phyloP scores from a whole-genome alignment of 2,113 vertebrate species.

The Hyperopisus bebe region DNA sequence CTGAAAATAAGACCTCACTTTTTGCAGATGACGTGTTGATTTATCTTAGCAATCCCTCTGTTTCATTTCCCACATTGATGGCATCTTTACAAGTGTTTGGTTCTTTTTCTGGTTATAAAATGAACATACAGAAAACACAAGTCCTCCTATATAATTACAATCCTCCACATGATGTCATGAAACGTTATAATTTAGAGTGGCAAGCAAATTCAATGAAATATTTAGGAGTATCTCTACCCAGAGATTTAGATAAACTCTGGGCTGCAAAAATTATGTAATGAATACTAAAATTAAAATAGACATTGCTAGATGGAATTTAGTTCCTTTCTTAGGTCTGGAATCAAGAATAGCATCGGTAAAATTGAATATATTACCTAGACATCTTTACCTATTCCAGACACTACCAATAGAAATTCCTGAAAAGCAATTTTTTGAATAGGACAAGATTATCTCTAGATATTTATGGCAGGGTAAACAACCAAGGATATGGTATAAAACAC shows the following conservation, averaged over 20 bases:
- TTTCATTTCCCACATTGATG: too few relatives aligned
- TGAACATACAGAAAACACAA: too few relatives aligned
- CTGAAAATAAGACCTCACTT: neutral
- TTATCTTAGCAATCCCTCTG: too few relatives aligned
- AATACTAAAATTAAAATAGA: neutral
- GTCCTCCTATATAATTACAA: neutral
- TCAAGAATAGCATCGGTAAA: too few relatives aligned
- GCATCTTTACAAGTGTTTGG: too few relatives aligned
- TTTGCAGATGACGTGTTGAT: neutral
- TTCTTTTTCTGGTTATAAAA: too few relatives aligned
- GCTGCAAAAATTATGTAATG: neutral
- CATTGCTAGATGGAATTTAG: neutral
- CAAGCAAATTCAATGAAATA: neutral
- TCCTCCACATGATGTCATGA: neutral
- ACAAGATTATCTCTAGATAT: neutral
- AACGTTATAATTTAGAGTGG: neutral
- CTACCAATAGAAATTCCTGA: neutral
- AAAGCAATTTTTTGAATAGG: neutral
- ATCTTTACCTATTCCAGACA: neutral
- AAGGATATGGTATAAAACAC: neutral
- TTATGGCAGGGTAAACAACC: neutral
- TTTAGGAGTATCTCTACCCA: neutral
- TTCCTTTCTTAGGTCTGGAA: too few relatives aligned
- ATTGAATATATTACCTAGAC: neutral
- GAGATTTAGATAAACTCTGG: neutral